phyloP scores from a whole-genome alignment of 2,113 vertebrate genomes.

The Silurus asotus region DNA sequence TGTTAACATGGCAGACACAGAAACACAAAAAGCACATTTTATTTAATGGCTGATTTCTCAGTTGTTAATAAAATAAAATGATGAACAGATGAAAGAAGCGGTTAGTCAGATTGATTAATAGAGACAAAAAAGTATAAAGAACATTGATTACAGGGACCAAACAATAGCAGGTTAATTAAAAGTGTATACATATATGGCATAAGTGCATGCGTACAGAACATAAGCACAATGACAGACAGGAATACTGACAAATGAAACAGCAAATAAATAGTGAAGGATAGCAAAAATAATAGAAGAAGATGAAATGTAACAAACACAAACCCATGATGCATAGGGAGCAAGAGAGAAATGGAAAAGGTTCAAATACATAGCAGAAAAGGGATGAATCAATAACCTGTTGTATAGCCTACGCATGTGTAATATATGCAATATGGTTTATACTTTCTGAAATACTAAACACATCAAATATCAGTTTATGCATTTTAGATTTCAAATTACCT shows the following conservation, averaged over 20 bases:
- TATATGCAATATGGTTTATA: neutral
- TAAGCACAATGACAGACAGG: neutral
- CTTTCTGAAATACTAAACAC: neutral
- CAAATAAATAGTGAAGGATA: neutral
- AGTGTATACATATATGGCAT: conserved; percentile 40
- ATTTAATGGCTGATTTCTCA: conserved; percentile 48
- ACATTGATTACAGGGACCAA: neutral
- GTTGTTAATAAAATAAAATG: neutral
- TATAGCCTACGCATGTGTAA: neutral
- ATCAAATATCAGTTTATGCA: neutral
- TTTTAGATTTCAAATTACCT: neutral
- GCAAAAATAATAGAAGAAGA: neutral
- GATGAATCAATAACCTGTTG: neutral
- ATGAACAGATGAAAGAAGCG: conserved; percentile 16
- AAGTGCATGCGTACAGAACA: neutral
- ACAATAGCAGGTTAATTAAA: neutral
- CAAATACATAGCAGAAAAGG: neutral
- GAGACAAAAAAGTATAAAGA: conserved; percentile 6
- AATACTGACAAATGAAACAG: neutral
- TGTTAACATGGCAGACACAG: conserved; percentile 23
- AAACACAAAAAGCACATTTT: conserved; percentile 47
- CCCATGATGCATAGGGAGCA: neutral
- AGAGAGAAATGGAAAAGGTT: neutral
- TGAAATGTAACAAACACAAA: neutral
- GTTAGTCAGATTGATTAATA: conserved; percentile 38